phyloP scores from a whole-genome alignment of 2,797 vertebrate species.

The Loris lydekkerianus region DNA sequence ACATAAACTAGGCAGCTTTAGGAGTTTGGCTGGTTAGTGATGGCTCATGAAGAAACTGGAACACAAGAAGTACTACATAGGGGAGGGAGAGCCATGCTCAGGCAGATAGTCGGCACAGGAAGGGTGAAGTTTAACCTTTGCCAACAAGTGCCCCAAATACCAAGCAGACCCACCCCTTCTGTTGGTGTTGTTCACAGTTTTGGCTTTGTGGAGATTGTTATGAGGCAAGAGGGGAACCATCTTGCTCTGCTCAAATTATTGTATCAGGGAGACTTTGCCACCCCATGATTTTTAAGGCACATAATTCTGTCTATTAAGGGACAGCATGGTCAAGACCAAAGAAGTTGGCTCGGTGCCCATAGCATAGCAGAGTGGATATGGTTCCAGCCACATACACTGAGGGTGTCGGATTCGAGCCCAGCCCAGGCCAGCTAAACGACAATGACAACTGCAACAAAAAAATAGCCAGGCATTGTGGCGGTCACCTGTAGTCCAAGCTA shows the following conservation, averaged over 20 bases:
- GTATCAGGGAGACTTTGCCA: not conserved
- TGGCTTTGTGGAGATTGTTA: constrained; percentile 4
- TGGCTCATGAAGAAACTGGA: not conserved
- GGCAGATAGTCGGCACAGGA: not conserved
- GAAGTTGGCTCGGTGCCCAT: not conserved
- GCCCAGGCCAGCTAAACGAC: no score
- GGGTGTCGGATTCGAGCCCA: no score
- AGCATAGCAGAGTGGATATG: no score
- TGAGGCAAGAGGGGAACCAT: not conserved
- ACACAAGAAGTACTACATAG: not conserved
- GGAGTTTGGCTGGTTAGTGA: not conserved
- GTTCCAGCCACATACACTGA: no score
- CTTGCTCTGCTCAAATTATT: not conserved
- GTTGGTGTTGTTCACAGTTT: not conserved
- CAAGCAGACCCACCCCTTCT: not conserved
- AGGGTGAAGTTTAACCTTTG: not conserved
- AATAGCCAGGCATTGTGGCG: no score
- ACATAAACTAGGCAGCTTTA: not conserved
- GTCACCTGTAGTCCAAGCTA: no score
- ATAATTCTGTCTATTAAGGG: constrained; percentile 28
- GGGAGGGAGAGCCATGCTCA: not conserved
- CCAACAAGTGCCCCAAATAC: not conserved
- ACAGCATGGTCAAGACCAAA: not conserved
- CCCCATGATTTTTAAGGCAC: not conserved
- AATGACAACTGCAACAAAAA: no score